These are phyloP conservation scores for Caenorhabditis uteleia DNA, from an alignment of 2,888 invertebrate genomes.

Conservation along the genomic window DNA sequence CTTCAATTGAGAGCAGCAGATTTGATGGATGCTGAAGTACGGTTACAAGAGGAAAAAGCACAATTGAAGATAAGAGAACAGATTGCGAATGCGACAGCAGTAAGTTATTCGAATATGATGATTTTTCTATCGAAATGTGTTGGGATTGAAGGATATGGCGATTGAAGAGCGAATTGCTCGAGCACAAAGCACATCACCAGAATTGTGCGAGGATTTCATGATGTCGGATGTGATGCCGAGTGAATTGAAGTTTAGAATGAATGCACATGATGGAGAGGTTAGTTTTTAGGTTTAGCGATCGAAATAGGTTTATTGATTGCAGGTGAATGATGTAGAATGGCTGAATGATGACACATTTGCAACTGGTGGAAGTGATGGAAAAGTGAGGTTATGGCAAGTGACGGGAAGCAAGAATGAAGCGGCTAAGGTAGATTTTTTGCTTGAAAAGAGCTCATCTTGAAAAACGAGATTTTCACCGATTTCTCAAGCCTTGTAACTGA, in stretches of 20 bases:
- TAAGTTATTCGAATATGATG: not conserved
- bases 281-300: not conserved
- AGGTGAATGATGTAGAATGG: conserved; percentile 94
- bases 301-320: conserved; percentile 69
- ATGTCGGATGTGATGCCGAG: conserved; percentile 34
- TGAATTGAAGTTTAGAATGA: conserved; percentile 21
- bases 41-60: conserved; percentile 28
- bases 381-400: conserved; percentile 94
- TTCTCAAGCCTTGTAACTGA: too few species aligned
- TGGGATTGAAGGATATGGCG: conserved; percentile 3
- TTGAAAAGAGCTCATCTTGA: too few species aligned
- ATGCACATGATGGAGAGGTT: conserved; percentile 30
- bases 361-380: conserved; percentile 93
- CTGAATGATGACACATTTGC: conserved; percentile 82
- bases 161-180: conserved; percentile 8
- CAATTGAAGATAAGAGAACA: conserved; percentile 31
- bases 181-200: conserved; percentile 16
- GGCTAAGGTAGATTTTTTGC: conserved; percentile 13
- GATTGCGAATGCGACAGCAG: conserved; percentile 32
- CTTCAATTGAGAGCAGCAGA: conserved; percentile 76
- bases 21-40: conserved; percentile 46
- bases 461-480: too few species aligned
- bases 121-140: too few species aligned
- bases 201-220: conserved; percentile 21
- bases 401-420: conserved; percentile 57